Base-by-base conservation (phyloP, 2,888 invertebrate genomes). In the Parnassius mnemosyne region DNA sequence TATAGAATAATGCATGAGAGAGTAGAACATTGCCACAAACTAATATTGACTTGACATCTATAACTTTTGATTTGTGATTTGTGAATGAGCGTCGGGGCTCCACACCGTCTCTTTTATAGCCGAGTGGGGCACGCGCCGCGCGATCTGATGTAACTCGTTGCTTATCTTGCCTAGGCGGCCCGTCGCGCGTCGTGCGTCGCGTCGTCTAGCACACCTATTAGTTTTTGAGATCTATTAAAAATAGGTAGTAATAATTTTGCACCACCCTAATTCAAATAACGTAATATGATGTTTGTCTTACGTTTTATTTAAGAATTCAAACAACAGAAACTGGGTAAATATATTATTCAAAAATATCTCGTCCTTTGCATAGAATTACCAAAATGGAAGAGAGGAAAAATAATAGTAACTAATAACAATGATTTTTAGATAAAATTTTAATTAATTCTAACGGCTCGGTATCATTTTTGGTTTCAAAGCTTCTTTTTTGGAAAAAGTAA, bases 11-110 rank as follows among this genome's bases (percentile, higher is more conserved):
- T 84, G 76, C 89, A 89, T 86, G 87, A 80, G 85, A 84, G 84
- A 83, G 88, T 81, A 84, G 85, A 88, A 81, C 91, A 91, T 90
- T 89, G 87, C 90, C 88, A 90, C 90, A 73, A 85, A 79, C 76
- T 87, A 87, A 75, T 80, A 83, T 79, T 68, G 82, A 80, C 76
- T 82, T 80, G 78, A 84, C 88, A 90, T 90, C 75, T 81, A 87
- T 78, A 71, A 83, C 77, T 78, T 77, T 75, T 73, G 74, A 84
- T 72, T 78, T 77, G 75, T 73, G 74, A 84, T 72, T 81, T 70
- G 80, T 84, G 89, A 90, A 87, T 91, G 90, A 88, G 75, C 72
- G 60, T 56, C 55, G 65, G 63, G 58, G 66, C 49, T 65, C 69
- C 66, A 72, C 64, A 71, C 70, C 67, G 69, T 66, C 61, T 68